Base-by-base conservation (phyloP, 2,888 invertebrate genomes). In the Coelogynopora nodosa region DNA sequence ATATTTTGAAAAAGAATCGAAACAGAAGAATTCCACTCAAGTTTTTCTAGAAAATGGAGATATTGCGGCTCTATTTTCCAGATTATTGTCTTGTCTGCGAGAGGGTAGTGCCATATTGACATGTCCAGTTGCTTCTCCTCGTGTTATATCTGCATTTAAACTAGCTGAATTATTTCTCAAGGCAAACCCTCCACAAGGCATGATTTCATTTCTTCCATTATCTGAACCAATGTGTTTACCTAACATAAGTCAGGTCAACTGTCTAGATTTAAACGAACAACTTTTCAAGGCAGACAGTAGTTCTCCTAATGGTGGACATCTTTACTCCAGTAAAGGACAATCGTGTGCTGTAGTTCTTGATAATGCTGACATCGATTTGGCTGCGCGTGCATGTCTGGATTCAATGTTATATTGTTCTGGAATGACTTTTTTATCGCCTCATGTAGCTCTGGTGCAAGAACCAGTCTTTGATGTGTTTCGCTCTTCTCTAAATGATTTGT, bases 361-460 rank as follows among this genome's bases (percentile, higher is more conserved):
- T 5, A 74, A 26, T 74, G 74, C 74, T 74, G 74, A 74, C 27
- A 74, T 74, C 5, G 23, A 5, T 13, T 74, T 26, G 18, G 74
- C 74, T n/a, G 74, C 74, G 2, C 10, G 23, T 5, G 74, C 74
- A 10, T 74, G 74, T 26, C 23, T 74, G 18, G 74, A 74, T 74
- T 74, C 74, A 23, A 74, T 74, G 18, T n/a, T 26, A n/a, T 74
- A 74, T 26, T 74, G 23, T 74, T 74, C 74, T 74, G 74, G 74
- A 74, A 74, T 74, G 74, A 74, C 74, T 13, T 5, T 5, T 10
- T 26, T 74, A 26, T 74, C 74, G 18, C 74, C 74, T 13, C 74
- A 23, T 74, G 23, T 74, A 2, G 23, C 23, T 74, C 23, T 74
- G 74, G 74, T 74, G 23, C 74, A 74, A 26, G 74, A 74, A 26